phyloP scores from a whole-genome alignment of 2,888 invertebrate genomes.

The Maniola hyperantus region DNA sequence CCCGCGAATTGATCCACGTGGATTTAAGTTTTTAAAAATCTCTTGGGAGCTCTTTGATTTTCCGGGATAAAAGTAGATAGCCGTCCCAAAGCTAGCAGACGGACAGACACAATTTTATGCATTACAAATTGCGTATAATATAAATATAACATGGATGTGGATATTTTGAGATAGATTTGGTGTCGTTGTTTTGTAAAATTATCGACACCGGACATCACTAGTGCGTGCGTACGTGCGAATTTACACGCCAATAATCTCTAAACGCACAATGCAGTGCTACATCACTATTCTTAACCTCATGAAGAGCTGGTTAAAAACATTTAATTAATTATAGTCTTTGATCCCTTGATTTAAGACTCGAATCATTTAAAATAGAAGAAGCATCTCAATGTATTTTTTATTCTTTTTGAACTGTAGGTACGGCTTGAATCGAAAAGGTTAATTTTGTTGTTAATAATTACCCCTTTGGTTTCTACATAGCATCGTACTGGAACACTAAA shows the following conservation, averaged over 20 bases:
- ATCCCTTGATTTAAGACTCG: neutral
- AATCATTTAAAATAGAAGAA: neutral
- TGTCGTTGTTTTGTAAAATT: neutral
- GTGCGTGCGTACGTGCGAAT: conserved; percentile 56
- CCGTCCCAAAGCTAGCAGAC: too few species aligned
- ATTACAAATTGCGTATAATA: too few species aligned
- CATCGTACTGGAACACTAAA: too few species aligned
- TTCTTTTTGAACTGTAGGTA: conserved; percentile 1
- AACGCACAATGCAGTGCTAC: conserved; percentile 44
- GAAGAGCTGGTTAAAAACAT: neutral
- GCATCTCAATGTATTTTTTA: neutral
- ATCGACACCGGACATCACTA: conserved; percentile 45
- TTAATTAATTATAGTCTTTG: neutral
- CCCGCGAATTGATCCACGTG: too few species aligned
- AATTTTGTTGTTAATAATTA: conserved; percentile 3
- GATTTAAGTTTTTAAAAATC: too few species aligned
- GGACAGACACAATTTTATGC: too few species aligned
- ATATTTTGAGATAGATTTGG: too few species aligned
- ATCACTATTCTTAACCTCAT: conserved; percentile 40
- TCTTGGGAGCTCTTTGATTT: too few species aligned
- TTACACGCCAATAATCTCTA: conserved; percentile 53
- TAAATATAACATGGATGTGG: too few species aligned
- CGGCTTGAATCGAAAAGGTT: conserved; percentile 10
- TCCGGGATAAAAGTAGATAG: too few species aligned
- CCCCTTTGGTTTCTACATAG: too few species aligned